A percentile compares a stretch with the other conserved stretches of the same genome.
Evolutionary conservation across 35 echinoderm and acorn worm species (phyloP).

Genomic region (Amphiura filiformis): DNA sequence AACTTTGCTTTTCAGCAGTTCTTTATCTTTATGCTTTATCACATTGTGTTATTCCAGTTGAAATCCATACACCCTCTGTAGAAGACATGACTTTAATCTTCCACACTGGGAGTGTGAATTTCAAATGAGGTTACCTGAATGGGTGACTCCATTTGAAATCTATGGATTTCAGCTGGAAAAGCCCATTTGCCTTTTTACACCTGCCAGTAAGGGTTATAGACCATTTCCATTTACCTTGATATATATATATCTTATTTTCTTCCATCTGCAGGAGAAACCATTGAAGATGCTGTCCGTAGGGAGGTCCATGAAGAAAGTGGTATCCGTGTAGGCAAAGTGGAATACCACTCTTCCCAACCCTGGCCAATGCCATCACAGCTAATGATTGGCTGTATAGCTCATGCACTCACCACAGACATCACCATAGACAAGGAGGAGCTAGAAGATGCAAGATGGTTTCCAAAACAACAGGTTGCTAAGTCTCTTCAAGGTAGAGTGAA

Average conservation of each 20-base stretch:
- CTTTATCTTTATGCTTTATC: too few species aligned
- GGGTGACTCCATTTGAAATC: too few species aligned
- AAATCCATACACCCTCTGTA: too few species aligned
- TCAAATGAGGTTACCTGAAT: too few species aligned
- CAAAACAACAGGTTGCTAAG: slow-evolving; percentile 21
- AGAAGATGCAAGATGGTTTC: slow-evolving; percentile 67
- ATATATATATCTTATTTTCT: background rate
- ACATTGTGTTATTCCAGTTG: too few species aligned
- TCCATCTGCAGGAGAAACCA: slow-evolving; percentile 70
- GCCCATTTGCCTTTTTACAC: too few species aligned
- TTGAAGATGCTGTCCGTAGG: slow-evolving; percentile 90
- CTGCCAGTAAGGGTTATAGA: too few species aligned
- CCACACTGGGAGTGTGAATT: too few species aligned
- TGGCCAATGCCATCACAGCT: slow-evolving; percentile 89
- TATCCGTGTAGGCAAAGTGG: slow-evolving; percentile 63
- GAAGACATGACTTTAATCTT: too few species aligned
- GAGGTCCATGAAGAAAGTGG: slow-evolving; percentile 97
- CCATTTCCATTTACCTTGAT: background rate
- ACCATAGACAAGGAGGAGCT: slow-evolving; percentile 71
- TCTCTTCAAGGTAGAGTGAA: background rate
- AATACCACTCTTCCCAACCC: slow-evolving; percentile 88
- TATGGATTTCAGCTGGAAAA: too few species aligned
- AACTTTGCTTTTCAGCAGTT: too few species aligned
- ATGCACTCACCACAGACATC: slow-evolving; percentile 67
- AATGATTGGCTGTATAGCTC: slow-evolving; percentile 87